Conservation (phyloP, 2,113 vertebrate genomes). For the Tiliqua scincoides region DNA sequence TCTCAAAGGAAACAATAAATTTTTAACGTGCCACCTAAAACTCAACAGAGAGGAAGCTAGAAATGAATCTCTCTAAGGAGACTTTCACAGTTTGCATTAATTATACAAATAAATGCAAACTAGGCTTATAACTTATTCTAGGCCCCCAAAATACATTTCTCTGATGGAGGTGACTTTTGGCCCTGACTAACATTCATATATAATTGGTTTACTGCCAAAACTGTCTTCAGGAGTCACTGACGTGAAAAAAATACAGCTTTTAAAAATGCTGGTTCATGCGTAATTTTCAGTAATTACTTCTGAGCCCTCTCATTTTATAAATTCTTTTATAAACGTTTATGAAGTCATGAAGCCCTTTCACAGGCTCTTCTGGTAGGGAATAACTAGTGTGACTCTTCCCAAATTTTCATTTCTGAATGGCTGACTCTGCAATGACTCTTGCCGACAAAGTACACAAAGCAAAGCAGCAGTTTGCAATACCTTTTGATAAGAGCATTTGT, state of each 20-base stretch:
- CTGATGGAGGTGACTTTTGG: neutral
- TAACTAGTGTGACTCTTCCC: neutral
- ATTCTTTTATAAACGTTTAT: fast-evolving
- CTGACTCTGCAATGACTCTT: neutral
- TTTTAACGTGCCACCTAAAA: neutral
- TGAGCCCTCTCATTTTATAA: neutral
- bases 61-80: neutral
- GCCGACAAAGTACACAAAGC: neutral
- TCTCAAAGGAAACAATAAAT: neutral
- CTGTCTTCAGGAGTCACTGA: neutral
- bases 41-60: neutral
- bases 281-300: neutral
- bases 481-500: neutral
- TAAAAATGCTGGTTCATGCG: neutral
- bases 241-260: neutral
- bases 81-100: neutral
- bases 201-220: neutral
- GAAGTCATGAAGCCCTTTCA: neutral
- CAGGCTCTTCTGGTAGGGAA: neutral
- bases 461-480: neutral
- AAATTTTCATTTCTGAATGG: neutral
- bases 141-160: neutral
- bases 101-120: neutral
- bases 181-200: neutral
- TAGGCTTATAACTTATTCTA: neutral